Evolutionary conservation across 2,888 invertebrate species (phyloP).

Genomic region (Prenolepis imparis): DNA sequence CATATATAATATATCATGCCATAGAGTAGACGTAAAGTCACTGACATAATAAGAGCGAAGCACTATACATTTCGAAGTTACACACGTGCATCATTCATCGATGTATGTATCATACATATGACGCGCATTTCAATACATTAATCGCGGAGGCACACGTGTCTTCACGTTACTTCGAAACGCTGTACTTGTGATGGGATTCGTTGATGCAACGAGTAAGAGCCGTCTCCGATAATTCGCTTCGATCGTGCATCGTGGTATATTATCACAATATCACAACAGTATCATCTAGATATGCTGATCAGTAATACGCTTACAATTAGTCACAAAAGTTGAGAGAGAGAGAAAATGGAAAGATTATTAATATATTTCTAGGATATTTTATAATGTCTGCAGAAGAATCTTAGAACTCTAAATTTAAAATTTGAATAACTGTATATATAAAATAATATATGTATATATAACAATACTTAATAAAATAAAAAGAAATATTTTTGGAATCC

Average conservation of each 20-base stretch:
- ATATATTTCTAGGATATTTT: neutral
- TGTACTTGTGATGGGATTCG: neutral
- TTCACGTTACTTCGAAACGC: conserved; percentile 8
- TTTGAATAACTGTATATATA: neutral
- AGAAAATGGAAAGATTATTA: neutral
- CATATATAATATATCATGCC: neutral
- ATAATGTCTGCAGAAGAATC: neutral
- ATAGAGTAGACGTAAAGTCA: neutral
- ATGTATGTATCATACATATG: neutral
- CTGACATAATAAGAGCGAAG: neutral
- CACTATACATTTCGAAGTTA: conserved; percentile 25
- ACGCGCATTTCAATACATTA: conserved; percentile 1
- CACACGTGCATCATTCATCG: conserved; percentile 13
- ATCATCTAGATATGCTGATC: neutral
- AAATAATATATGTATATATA: too few species aligned
- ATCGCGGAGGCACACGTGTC: neutral
- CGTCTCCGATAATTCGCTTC: neutral
- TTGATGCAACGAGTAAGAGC: neutral
- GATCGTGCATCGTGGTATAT: neutral
- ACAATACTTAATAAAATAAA: too few species aligned
- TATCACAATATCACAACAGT: conserved; percentile 6
- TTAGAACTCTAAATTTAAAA: neutral
- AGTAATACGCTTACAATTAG: neutral
- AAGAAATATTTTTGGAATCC: too few species aligned
- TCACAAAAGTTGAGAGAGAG: neutral